Conservation (phyloP, 2,113 vertebrate genomes). For the Crotophaga sulcirostris region DNA sequence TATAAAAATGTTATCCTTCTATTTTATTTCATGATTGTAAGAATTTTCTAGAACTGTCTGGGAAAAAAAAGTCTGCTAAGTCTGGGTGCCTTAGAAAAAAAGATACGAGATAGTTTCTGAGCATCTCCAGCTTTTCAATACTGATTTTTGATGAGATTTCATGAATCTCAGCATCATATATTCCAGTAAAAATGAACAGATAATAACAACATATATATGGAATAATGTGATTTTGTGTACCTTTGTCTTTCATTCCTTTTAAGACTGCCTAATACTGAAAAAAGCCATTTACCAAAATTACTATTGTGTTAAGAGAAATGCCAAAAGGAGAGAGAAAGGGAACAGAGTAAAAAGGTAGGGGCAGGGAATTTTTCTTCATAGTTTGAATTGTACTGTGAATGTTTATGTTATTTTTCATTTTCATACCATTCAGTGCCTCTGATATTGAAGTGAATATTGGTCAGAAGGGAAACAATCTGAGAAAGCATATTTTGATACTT, state of each 20-base stretch:
- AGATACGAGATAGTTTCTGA: neutral
- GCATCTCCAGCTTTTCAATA: neutral
- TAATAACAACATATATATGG: neutral
- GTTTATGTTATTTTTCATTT: neutral
- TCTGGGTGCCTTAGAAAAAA: neutral
- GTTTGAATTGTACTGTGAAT: neutral
- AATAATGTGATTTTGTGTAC: neutral
- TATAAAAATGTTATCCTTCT: neutral
- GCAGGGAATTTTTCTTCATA: neutral
- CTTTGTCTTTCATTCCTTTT: neutral
- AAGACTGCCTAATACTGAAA: neutral
- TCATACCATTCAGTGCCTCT: neutral
- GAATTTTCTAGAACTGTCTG: neutral
- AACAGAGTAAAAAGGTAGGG: neutral
- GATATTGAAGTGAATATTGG: neutral
- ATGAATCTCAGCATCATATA: fast-evolving
- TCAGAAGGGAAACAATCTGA: neutral
- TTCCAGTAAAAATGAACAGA: neutral
- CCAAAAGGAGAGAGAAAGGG: neutral
- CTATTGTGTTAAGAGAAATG: neutral
- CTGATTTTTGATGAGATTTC: neutral
- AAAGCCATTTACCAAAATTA: neutral
- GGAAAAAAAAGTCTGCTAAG: neutral
- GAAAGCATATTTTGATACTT: neutral
- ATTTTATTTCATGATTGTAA: neutral